Conservation (phyloP, 2,888 invertebrate species). For the Hyppa rectilinea region DNA sequence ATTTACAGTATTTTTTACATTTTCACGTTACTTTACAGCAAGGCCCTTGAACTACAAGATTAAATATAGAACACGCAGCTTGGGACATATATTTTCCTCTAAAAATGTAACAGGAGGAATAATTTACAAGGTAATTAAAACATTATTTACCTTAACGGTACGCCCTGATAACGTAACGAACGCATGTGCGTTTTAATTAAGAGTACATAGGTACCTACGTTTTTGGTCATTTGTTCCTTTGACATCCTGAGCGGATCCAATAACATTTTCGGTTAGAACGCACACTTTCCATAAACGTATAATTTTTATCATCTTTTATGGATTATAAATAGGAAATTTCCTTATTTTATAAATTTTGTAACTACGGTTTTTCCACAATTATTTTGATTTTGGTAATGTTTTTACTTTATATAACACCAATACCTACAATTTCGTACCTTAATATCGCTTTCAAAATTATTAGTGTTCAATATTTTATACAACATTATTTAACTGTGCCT, state of each 20-base stretch:
- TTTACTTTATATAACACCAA: neutral
- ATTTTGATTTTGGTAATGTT: neutral
- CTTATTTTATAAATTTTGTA: neutral
- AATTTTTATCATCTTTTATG: no score
- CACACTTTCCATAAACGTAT: neutral
- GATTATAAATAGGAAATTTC: neutral
- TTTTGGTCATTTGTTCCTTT: neutral
- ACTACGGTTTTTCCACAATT: neutral
- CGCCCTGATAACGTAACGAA: neutral
- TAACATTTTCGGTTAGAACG: no score
- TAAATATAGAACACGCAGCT: neutral
- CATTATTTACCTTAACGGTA: conserved; percentile 42
- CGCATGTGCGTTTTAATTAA: conserved; percentile 15
- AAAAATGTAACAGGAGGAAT: conserved; percentile 12
- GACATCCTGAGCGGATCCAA: no score
- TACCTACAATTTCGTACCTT: neutral
- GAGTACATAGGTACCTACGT: neutral
- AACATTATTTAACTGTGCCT: neutral
- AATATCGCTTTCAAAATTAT: neutral
- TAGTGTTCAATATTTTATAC: neutral
- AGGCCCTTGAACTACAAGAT: conserved; percentile 8
- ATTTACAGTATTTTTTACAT: neutral
- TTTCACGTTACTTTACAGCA: conserved; percentile 7
- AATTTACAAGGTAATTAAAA: conserved; percentile 16
- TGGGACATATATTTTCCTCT: conserved; percentile 28